These are phyloP conservation scores for Drosophila neoperkinsi DNA, from an alignment of 2,888 invertebrate genomes.

Conservation along the genomic window DNA sequence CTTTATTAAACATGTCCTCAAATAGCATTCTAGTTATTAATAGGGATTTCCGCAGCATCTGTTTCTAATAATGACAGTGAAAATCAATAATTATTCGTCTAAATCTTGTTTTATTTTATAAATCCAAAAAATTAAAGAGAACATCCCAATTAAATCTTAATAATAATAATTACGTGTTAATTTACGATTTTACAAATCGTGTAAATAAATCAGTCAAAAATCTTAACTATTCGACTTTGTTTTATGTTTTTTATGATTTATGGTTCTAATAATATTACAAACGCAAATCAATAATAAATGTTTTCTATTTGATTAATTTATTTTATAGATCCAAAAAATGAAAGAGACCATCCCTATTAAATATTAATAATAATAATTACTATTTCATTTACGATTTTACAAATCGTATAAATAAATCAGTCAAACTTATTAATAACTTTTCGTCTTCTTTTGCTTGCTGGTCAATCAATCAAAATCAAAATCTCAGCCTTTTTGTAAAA, in stretches of 20 bases:
- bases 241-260: not conserved
- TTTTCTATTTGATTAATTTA: not conserved
- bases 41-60: not conserved
- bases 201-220: constrained; percentile 1
- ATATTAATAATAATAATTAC: constrained; percentile 11
- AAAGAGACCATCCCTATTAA: not conserved
- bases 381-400: not conserved
- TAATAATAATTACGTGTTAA: not conserved
- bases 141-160: not conserved
- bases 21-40: too few species aligned
- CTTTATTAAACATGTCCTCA: not conserved
- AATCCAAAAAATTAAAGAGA: not conserved
- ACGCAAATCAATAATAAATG: not conserved
- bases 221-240: not conserved
- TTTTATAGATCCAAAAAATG: not conserved
- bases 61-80: not conserved
- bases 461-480: not conserved
- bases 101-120: not conserved
- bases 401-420: constrained; percentile 8
- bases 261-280: not conserved
- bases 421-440: constrained; percentile 2
- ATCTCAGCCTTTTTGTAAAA: not conserved
- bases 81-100: not conserved
- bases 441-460: not conserved
- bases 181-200: not conserved